Percentiles rank a stretch among this genome's conserved stretches.
Evolutionary conservation across 2,888 invertebrate genomes (phyloP).

Genomic region (Acronicta alni): DNA sequence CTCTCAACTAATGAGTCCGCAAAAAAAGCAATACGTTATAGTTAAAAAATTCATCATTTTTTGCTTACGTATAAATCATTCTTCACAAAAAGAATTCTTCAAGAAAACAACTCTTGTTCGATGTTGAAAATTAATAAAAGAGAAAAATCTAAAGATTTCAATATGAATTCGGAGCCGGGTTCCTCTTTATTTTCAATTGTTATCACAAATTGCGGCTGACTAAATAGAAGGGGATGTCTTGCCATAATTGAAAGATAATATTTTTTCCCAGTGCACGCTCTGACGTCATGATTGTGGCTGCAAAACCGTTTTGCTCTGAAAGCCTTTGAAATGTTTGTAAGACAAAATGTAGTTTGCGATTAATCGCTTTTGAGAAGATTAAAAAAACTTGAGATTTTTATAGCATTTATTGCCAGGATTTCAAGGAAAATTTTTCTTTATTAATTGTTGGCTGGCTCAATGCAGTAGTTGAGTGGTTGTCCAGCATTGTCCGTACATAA

Average conservation of each 20-base stretch:
- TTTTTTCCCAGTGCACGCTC: constrained; percentile 72
- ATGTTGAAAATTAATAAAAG: constrained; percentile 32
- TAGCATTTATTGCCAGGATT: background rate
- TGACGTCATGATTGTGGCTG: constrained; percentile 62
- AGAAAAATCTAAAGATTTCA: constrained; percentile 36
- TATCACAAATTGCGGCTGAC: constrained; percentile 73
- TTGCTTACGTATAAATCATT: too few relatives aligned
- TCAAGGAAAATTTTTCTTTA: constrained; percentile 10
- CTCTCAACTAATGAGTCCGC: too few relatives aligned
- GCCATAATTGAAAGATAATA: constrained; percentile 82
- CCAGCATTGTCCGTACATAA: too few relatives aligned
- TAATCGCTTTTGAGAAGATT: constrained; percentile 43
- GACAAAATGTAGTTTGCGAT: constrained; percentile 50
- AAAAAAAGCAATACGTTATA: too few relatives aligned
- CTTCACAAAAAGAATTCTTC: constrained; percentile 1
- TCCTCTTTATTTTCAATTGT: constrained; percentile 75
- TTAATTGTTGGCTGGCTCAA: constrained; percentile 4
- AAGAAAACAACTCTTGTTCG: constrained; percentile 15
- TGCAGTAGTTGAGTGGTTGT: too few relatives aligned
- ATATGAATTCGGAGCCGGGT: constrained; percentile 32
- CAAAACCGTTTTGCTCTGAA: constrained; percentile 58
- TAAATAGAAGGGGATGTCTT: constrained; percentile 73
- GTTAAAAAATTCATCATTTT: background rate
- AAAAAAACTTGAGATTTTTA: constrained; percentile 23
- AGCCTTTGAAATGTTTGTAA: constrained; percentile 60